phyloP scores from a whole-genome alignment of 2,113 vertebrate genomes.

The Chamaea fasciata region DNA sequence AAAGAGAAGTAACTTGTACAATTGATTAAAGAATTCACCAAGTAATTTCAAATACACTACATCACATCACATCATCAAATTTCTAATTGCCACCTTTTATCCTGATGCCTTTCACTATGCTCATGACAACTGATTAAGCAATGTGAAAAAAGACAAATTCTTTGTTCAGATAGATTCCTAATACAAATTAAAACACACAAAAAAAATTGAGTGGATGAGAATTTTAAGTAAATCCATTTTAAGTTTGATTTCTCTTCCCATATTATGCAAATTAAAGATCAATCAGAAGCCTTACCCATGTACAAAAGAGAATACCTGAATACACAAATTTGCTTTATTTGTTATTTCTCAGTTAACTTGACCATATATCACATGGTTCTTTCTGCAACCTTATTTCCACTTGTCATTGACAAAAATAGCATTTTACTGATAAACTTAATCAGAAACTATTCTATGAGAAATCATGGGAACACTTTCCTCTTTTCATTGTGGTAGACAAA shows the following conservation, averaged over 20 bases:
- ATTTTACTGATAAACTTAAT: constrained; percentile 45
- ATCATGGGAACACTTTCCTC: constrained; percentile 16
- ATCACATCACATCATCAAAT: not conserved
- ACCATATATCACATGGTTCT: not conserved
- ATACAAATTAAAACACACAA: not conserved
- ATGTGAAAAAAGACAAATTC: not conserved
- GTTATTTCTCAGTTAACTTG: not conserved
- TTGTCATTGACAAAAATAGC: constrained; percentile 20
- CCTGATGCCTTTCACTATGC: not conserved
- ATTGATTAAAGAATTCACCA: not conserved
- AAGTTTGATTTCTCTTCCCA: not conserved
- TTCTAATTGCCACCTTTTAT: not conserved
- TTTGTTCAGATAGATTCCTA: not conserved
- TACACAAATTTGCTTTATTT: not conserved
- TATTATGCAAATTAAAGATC: not conserved
- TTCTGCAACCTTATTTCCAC: constrained; percentile 30
- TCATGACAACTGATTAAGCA: not conserved
- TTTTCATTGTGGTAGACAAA: constrained; percentile 31
- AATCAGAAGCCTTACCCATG: not conserved
- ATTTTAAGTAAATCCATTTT: not conserved
- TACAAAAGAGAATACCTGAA: not conserved
- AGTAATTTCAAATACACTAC: not conserved
- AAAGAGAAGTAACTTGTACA: not conserved
- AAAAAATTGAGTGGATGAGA: not conserved
- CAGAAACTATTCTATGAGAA: constrained; percentile 45